Conservation (phyloP, 2,888 invertebrate genomes). For the Scrobipalpa costella region DNA sequence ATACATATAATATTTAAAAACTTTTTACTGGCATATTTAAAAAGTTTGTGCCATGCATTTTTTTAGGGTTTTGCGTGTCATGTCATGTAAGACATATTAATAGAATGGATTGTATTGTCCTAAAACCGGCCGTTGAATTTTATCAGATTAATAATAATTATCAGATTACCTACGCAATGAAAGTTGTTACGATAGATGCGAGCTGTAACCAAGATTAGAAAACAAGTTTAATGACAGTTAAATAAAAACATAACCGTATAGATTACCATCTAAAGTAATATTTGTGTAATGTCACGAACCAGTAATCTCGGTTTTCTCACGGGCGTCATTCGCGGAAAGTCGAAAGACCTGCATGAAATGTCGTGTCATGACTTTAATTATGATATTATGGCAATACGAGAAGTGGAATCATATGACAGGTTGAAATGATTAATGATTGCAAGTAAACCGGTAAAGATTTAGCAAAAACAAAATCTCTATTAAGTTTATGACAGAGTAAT, state of each 20-base stretch:
- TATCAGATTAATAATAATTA: too few relatives aligned
- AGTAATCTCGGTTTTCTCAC: conserved; percentile 37
- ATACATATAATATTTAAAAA: too few relatives aligned
- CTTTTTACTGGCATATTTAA: too few relatives aligned
- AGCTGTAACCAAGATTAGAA: not conserved
- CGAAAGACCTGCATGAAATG: conserved; percentile 33
- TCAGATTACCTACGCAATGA: conserved; percentile 22
- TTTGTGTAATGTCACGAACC: conserved; percentile 25
- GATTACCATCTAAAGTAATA: conserved; percentile 14
- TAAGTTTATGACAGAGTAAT: conserved; percentile 7
- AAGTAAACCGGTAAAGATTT: not conserved
- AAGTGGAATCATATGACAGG: conserved; percentile 33
- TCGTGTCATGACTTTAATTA: conserved; percentile 32
- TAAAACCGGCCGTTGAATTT: conserved; percentile 4
- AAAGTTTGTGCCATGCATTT: too few relatives aligned
- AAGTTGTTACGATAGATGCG: not conserved
- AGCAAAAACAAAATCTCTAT: conserved; percentile 22
- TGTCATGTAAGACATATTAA: too few relatives aligned
- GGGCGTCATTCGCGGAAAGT: conserved; percentile 31
- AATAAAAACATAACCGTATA: conserved; percentile 8
- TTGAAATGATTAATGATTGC: conserved; percentile 32
- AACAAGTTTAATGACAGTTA: conserved; percentile 18
- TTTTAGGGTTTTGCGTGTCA: too few relatives aligned
- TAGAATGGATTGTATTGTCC: not conserved
- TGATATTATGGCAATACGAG: conserved; percentile 38